These are phyloP conservation scores for Tetramorium bicarinatum DNA, from an alignment of 2,888 invertebrate genomes.

Conservation along the genomic window DNA sequence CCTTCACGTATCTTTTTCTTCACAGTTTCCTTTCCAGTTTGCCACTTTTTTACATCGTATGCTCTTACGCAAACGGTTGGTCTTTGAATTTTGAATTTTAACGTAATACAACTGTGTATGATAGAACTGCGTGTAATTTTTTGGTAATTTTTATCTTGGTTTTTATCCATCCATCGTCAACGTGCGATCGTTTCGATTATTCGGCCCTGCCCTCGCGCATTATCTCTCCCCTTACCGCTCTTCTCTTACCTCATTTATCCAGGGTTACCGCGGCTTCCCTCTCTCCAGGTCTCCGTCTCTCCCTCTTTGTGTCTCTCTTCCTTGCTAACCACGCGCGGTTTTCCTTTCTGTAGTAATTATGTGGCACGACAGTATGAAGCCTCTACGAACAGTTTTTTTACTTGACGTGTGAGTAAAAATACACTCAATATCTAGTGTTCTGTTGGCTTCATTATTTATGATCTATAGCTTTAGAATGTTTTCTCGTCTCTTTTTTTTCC, in stretches of 20 bases:
- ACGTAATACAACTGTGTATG: background rate
- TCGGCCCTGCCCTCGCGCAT: constrained; percentile 13
- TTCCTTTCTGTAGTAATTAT: constrained; percentile 46
- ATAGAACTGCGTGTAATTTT: background rate
- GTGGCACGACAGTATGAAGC: constrained; percentile 57
- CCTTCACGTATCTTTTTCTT: too few species aligned
- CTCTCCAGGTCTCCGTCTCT: constrained; percentile 17
- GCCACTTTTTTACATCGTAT: background rate
- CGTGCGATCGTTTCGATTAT: constrained; percentile 25
- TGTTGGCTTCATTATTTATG: background rate
- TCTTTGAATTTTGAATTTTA: background rate
- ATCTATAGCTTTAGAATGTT: background rate
- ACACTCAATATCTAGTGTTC: constrained; percentile 6
- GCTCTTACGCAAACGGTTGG: background rate
- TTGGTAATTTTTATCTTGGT: background rate
- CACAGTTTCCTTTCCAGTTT: background rate
- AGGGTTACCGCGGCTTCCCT: constrained; percentile 35
- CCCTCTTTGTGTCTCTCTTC: constrained; percentile 14
- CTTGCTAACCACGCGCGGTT: constrained; percentile 9
- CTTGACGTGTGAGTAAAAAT: constrained; percentile 71
- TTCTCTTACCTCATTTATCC: background rate
- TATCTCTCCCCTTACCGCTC: background rate
- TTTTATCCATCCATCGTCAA: background rate
- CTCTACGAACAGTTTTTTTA: constrained; percentile 51
- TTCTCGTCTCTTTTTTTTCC: background rate